Conservation (phyloP, 2,888 invertebrate species). For the Ctenicera cuprea region DNA sequence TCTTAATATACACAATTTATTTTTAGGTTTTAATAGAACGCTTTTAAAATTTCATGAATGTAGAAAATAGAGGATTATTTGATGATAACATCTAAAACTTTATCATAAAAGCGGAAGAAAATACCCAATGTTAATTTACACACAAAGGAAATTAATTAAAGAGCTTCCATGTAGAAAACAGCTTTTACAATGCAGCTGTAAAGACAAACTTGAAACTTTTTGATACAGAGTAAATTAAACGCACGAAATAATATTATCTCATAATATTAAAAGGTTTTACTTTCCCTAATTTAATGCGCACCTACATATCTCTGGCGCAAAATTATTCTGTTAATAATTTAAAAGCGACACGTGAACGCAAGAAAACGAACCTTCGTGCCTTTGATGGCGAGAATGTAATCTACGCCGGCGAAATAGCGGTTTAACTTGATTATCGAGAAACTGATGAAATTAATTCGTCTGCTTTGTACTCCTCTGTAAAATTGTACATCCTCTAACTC, state of each 20-base stretch:
- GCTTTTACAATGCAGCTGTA: background rate
- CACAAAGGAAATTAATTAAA: conserved; percentile 30
- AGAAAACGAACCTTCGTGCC: conserved; percentile 6
- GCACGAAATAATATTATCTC: background rate
- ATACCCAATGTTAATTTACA: conserved; percentile 14
- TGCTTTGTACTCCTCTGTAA: conserved; percentile 28
- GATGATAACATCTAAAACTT: no score
- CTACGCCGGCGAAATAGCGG: conserved; percentile 28
- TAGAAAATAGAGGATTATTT: no score
- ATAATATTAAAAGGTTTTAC: background rate
- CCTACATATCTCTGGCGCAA: background rate
- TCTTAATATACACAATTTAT: no score
- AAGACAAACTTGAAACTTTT: background rate
- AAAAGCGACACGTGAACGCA: conserved; percentile 15
- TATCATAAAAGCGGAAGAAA: background rate
- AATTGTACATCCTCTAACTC: conserved; percentile 23
- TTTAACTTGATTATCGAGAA: conserved; percentile 36
- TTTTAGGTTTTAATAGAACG: no score
- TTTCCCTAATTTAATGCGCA: background rate
- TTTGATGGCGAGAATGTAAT: conserved; percentile 27
- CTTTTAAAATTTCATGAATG: no score
- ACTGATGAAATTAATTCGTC: conserved; percentile 36
- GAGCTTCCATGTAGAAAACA: background rate
- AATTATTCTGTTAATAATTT: conserved; percentile 23
- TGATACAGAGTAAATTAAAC: background rate